phyloP scores from a whole-genome alignment of 2,797 vertebrate genomes.

The Lagorchestes hirsutus region DNA sequence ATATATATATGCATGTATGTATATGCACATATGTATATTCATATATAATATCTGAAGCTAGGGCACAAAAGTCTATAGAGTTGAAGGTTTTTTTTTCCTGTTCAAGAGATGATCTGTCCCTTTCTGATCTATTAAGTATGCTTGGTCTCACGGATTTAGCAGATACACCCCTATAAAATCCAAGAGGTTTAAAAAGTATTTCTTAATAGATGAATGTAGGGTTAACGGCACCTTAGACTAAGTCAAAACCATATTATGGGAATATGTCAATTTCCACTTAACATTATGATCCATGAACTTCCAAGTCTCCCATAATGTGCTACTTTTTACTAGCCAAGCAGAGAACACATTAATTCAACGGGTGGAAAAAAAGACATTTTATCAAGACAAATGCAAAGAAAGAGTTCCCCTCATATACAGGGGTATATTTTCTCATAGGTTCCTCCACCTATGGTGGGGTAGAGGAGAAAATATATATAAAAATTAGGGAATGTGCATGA shows the following conservation, averaged over 20 bases:
- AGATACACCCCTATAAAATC: not conserved
- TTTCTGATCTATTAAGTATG: not conserved
- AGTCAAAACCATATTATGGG: not conserved
- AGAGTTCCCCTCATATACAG: not conserved
- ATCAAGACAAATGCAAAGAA: not conserved
- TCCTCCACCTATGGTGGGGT: not conserved
- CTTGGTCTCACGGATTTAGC: not conserved
- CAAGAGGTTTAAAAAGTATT: not conserved
- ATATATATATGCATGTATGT: not conserved
- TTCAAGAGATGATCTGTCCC: not conserved
- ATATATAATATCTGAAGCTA: not conserved
- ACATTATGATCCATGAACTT: not conserved
- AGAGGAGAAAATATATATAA: not conserved
- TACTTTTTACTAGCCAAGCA: not conserved
- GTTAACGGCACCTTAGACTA: not conserved
- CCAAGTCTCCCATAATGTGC: not conserved
- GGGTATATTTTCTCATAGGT: not conserved
- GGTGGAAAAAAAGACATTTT: not conserved
- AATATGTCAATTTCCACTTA: not conserved
- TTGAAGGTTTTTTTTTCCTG: not conserved
- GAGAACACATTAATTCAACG: not conserved
- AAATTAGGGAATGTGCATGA: not conserved
- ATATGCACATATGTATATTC: too few relatives aligned
- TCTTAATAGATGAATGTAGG: not conserved
- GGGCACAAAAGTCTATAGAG: slow-evolving; percentile 3